These are phyloP conservation scores for Zaprionus kolodkinae DNA, from an alignment of 1,140 invertebrate genomes.

Conservation along the genomic window DNA sequence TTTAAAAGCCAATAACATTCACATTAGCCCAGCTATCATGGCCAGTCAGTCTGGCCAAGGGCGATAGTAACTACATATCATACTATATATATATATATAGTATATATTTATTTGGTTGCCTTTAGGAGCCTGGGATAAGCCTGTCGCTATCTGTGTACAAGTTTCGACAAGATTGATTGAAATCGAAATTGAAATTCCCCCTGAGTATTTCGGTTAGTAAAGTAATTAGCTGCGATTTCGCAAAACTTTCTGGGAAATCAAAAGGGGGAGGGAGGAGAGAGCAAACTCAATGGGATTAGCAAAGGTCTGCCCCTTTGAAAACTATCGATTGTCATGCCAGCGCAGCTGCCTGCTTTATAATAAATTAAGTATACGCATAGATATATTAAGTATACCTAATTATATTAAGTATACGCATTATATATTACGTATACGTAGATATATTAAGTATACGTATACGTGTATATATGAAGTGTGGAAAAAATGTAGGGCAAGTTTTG, in stretches of 20 bases:
- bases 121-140: not conserved
- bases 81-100: no score
- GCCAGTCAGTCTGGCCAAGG: conserved; percentile 24
- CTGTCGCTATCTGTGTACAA: conserved; percentile 3
- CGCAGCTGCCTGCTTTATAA: no score
- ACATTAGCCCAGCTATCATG: conserved; percentile 30
- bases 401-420: no score
- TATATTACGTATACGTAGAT: no score
- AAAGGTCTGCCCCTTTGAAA: no score
- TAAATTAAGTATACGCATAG: no score
- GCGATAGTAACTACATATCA: conserved; percentile 11
- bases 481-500: not conserved
- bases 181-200: conserved; percentile 13
- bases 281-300: no score
- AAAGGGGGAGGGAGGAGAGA: not conserved
- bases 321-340: no score
- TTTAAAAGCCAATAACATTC: conserved; percentile 49
- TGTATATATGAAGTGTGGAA: no score
- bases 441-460: no score
- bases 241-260: conserved; percentile 1
- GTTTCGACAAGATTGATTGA: conserved; percentile 1
- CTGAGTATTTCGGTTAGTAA: conserved; percentile 1
- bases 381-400: no score
- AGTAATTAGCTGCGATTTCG: not conserved
- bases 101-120: not conserved